A percentile compares a stretch with the other conserved stretches of the same genome.
These are phyloP conservation scores for Diloba caeruleocephala DNA, from an alignment of 2,888 invertebrate species.

Conservation along the genomic window DNA sequence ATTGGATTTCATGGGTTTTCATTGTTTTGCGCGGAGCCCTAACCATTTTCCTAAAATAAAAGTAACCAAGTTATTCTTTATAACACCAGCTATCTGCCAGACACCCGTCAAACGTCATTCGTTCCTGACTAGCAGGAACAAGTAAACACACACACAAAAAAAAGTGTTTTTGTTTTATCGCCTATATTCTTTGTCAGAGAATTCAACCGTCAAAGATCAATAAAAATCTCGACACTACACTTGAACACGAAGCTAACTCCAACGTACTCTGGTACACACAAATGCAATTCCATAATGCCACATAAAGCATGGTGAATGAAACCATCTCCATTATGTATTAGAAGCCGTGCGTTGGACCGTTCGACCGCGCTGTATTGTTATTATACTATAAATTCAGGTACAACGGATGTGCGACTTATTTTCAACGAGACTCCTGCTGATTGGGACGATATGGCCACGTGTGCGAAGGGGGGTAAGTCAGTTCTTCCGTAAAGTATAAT, in stretches of 20 bases:
- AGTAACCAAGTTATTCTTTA: too few species aligned
- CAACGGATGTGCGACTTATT: conserved; percentile 61
- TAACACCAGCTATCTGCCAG: too few species aligned
- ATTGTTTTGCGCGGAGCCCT: too few species aligned
- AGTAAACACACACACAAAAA: too few species aligned
- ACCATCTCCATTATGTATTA: conserved; percentile 69
- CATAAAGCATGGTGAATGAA: conserved; percentile 55
- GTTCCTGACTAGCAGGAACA: too few species aligned
- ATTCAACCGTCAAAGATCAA: neutral
- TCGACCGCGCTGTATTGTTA: conserved; percentile 67
- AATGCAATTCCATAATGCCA: conserved; percentile 31
- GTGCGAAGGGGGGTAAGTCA: conserved; percentile 61
- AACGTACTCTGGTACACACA: conserved; percentile 11
- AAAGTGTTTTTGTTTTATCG: too few species aligned
- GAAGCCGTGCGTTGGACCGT: conserved; percentile 70
- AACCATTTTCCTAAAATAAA: too few species aligned
- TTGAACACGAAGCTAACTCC: neutral
- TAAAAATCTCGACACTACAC: conserved; percentile 1
- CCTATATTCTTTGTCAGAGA: neutral
- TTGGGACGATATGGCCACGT: conserved; percentile 65
- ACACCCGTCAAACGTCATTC: too few species aligned
- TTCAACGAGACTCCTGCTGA: conserved; percentile 50
- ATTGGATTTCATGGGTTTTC: too few species aligned
- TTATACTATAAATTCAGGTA: conserved; percentile 70
- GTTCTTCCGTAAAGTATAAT: neutral